Evolutionary conservation across 2,797 vertebrate genomes (phyloP).

Genomic region (Enteromius treurensis): DNA sequence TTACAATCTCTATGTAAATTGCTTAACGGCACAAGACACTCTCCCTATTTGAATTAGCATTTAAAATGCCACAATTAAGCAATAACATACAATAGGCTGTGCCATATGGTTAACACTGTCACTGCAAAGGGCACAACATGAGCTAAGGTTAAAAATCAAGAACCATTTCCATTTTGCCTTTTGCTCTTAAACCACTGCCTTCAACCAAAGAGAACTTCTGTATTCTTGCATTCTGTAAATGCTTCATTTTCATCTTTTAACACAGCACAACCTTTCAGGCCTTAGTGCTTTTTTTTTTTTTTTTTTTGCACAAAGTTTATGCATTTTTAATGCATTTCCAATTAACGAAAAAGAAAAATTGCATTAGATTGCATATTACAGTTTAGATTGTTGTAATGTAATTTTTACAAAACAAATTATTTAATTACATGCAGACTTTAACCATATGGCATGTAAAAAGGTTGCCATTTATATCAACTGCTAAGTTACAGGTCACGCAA

Average conservation of each 20-base stretch:
- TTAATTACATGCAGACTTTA: background rate
- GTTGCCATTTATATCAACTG: background rate
- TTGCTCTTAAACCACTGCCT: background rate
- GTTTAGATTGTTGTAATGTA: no score
- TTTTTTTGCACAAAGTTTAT: no score
- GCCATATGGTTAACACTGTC: background rate
- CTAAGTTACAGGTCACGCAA: background rate
- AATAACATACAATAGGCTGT: background rate
- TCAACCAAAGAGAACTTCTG: no score
- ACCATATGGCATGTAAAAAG: background rate
- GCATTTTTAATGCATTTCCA: no score
- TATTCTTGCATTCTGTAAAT: background rate
- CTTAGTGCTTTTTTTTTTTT: no score
- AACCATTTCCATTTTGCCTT: background rate
- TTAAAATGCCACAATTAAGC: slow-evolving; percentile 15
- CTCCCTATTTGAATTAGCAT: background rate
- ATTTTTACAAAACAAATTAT: background rate
- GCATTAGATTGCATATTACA: no score
- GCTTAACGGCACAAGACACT: slow-evolving; percentile 1
- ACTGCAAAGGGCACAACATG: background rate
- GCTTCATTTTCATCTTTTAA: background rate
- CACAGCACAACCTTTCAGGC: background rate
- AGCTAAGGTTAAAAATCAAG: background rate
- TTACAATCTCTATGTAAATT: slow-evolving; percentile 9
- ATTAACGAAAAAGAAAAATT: no score